These are phyloP conservation scores for Siniperca scherzeri DNA, from an alignment of 2,797 vertebrate genomes.

Conservation along the genomic window DNA sequence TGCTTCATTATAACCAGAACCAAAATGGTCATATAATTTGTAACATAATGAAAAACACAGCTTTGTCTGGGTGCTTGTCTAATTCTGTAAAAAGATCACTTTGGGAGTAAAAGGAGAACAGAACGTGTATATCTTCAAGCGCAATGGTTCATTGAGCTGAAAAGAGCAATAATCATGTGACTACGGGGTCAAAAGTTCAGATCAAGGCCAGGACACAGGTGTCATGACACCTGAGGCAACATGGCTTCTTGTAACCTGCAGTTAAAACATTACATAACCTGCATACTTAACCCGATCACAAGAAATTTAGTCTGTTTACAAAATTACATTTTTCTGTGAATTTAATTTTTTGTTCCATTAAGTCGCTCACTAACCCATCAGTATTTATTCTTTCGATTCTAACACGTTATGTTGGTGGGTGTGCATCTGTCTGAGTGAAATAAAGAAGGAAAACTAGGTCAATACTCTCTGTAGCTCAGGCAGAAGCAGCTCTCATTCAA, in stretches of 20 bases:
- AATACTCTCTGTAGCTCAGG: conserved; percentile 79
- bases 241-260: not conserved
- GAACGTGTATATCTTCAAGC: not conserved
- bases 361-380: conserved; percentile 36
- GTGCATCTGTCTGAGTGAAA: conserved; percentile 70
- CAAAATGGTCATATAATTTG: not conserved
- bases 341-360: conserved; percentile 1
- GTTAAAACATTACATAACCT: conserved; percentile 41
- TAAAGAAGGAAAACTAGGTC: conserved; percentile 85
- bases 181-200: conserved; percentile 66
- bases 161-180: conserved; percentile 34
- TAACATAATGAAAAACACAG: conserved; percentile 12
- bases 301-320: conserved; percentile 4
- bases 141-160: conserved; percentile 31
- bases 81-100: not conserved
- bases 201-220: conserved; percentile 52
- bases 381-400: conserved; percentile 70
- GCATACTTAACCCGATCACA: not conserved
- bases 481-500: conserved; percentile 79
- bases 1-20: conserved; percentile 32
- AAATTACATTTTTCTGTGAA: not conserved
- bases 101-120: not conserved
- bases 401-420: conserved; percentile 61
- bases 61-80: not conserved
- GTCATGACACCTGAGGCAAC: conserved; percentile 54